Evolutionary conservation across 2,113 vertebrate species (phyloP), one percentile per base, ranked within the genome.

Genomic region (Alosa alosa): DNA sequence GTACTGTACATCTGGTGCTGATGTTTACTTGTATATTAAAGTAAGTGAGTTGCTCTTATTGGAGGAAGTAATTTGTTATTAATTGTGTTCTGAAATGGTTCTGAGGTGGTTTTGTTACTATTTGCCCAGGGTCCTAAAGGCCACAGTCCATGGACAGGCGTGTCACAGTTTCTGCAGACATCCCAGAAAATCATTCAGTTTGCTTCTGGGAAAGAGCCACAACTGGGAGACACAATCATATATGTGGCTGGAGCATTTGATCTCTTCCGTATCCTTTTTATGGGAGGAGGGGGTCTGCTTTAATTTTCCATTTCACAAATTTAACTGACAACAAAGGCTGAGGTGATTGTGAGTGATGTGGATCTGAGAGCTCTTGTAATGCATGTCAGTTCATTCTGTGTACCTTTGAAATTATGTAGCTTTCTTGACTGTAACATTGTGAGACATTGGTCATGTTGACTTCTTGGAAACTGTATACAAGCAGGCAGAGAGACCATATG

Each of bases 141-240:
- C 49, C 96, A 94, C 90, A 98, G 96, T 91, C 98, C 98, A 4
- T 99, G 98, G 98, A 99, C 98, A 0, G 98, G 98, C 0, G 97
- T 99, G 88, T 99, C 97, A 0, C 98, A 99, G 95, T 99, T 99
- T 88, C 96, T 99, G 20, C 98, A 99, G 93, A 99, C 98, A 0
- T 99, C 98, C 81, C 98, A 98, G 92, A 99, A 99, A 93, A 99
- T 99, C 92, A 99, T 99, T 93, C 98, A 99, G 95, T 99, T 99
- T 89, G 98, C 98, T 0, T 99, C 98, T 0, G 98, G 98, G 82
- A 97, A 98, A 91, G 98, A 99, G 57, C 98, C 98, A 0, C 94
- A 98, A 93, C 96, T 97, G 0, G 97, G 96, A 81, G 97, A 99
- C 92, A 97, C 96, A 0, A 96, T 99, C 90, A 99, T 99, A 91